phyloP scores from a whole-genome alignment of 2,113 vertebrate genomes.

The Entelurus aequoreus region DNA sequence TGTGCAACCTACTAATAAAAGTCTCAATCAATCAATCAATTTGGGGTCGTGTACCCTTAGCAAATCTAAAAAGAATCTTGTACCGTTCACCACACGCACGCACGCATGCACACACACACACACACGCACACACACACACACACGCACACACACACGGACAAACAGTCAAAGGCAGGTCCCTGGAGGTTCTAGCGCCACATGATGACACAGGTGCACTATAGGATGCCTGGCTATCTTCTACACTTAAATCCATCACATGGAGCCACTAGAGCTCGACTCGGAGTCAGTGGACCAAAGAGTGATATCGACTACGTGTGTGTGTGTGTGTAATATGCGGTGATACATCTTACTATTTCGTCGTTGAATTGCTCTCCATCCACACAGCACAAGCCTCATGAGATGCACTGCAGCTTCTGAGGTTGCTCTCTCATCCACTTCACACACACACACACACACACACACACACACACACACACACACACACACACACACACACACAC shows the following conservation, averaged over 20 bases:
- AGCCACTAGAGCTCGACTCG: conserved; percentile 48
- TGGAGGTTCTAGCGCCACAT: conserved; percentile 27
- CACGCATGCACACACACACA: not conserved
- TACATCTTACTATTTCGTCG: conserved; percentile 46
- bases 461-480: too few relatives aligned
- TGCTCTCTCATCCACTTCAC: conserved; percentile 42
- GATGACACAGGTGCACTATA: conserved; percentile 58
- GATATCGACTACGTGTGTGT: conserved; percentile 25
- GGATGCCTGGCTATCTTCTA: conserved; percentile 55
- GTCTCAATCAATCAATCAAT: too few relatives aligned
- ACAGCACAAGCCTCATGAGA: conserved; percentile 38
- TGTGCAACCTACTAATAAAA: too few relatives aligned
- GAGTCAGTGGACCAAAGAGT: conserved; percentile 49
- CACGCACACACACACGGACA: not conserved
- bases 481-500: too few relatives aligned
- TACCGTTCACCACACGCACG: too few relatives aligned
- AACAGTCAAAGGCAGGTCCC: conserved; percentile 8
- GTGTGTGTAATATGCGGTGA: conserved; percentile 19
- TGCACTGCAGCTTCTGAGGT: conserved; percentile 28
- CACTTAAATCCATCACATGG: conserved; percentile 62
- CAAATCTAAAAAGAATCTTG: too few relatives aligned
- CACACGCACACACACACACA: not conserved
- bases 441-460: too few relatives aligned
- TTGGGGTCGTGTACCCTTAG: too few relatives aligned
- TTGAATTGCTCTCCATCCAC: conserved; percentile 40